phyloP scores from a whole-genome alignment of 1,140 invertebrate species.

The Drosophila busckii region DNA sequence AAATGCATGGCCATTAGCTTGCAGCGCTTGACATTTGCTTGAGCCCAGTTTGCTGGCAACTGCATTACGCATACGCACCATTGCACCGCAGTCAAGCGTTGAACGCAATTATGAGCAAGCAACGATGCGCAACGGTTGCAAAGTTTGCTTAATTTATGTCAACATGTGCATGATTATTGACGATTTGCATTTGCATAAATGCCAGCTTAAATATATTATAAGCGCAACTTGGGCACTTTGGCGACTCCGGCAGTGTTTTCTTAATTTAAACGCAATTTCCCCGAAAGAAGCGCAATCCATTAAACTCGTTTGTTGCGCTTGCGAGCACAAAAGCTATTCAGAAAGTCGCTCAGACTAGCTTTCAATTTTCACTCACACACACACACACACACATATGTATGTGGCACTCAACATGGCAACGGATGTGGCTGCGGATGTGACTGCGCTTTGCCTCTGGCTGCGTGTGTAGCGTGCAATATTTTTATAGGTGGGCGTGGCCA shows the following conservation, averaged over 20 bases:
- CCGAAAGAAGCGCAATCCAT: constrained; percentile 50
- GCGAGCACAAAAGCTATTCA: constrained; percentile 19
- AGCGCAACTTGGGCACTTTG: too few relatives aligned
- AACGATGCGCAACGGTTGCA: constrained; percentile 28
- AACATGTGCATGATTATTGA: constrained; percentile 29
- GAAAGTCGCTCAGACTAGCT: constrained; percentile 39
- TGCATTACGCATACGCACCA: constrained; percentile 43
- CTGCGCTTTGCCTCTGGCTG: constrained; percentile 29
- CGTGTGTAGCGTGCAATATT: constrained; percentile 48
- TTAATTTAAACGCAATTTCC: constrained; percentile 61
- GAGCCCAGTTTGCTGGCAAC: neutral
- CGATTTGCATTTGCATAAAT: too few relatives aligned
- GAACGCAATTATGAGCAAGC: constrained; percentile 44
- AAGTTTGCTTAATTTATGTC: constrained; percentile 44
- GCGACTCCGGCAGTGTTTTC: neutral
- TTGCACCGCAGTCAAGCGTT: constrained; percentile 20
- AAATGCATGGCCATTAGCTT: constrained; percentile 37
- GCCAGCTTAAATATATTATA: too few relatives aligned
- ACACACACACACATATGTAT: neutral
- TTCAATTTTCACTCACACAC: constrained; percentile 13
- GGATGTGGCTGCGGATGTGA: constrained; percentile 53
- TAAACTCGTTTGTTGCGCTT: constrained; percentile 41
- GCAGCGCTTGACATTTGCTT: neutral
- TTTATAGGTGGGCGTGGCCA: constrained; percentile 5
- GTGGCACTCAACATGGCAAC: neutral